phyloP scores from a whole-genome alignment of 35 echinoderm and acorn worm genomes.

The Stichopus chloronotus region DNA sequence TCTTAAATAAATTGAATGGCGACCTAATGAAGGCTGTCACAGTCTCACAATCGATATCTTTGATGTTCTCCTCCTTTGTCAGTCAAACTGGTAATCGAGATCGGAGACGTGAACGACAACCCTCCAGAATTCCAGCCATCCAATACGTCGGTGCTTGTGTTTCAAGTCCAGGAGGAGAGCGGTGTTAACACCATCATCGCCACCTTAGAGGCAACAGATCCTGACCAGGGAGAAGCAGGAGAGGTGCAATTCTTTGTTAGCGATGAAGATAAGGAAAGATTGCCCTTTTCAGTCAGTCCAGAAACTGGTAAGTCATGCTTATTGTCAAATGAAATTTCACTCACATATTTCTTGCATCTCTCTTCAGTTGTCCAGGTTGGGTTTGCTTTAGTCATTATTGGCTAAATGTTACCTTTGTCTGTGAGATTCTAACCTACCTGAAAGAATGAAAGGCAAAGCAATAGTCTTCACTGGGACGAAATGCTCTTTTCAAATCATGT shows the following conservation, averaged over 20 bases:
- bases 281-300: slow-evolving; percentile 50
- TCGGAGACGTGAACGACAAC: slow-evolving; percentile 92
- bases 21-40: no score
- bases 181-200: slow-evolving; percentile 64
- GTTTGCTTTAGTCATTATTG: no score
- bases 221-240: slow-evolving; percentile 67
- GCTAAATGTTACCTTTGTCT: no score
- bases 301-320: slow-evolving; percentile 53
- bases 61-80: neutral
- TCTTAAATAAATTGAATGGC: no score
- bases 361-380: no score
- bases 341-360: no score
- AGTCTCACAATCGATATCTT: no score
- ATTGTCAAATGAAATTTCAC: no score
- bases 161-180: slow-evolving; percentile 63
- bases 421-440: no score
- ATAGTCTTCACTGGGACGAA: no score
- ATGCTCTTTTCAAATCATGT: no score
- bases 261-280: neutral
- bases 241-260: slow-evolving; percentile 57
- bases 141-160: slow-evolving; percentile 47
- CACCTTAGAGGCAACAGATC: slow-evolving; percentile 68
- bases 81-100: slow-evolving; percentile 75
- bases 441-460: no score
- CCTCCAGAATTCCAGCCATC: slow-evolving; percentile 69